Percentiles rank a stretch among this genome's conserved stretches.
These are phyloP conservation scores for Sinopyrophorus schimmeli DNA, from an alignment of 2,888 invertebrate genomes.

Conservation along the genomic window DNA sequence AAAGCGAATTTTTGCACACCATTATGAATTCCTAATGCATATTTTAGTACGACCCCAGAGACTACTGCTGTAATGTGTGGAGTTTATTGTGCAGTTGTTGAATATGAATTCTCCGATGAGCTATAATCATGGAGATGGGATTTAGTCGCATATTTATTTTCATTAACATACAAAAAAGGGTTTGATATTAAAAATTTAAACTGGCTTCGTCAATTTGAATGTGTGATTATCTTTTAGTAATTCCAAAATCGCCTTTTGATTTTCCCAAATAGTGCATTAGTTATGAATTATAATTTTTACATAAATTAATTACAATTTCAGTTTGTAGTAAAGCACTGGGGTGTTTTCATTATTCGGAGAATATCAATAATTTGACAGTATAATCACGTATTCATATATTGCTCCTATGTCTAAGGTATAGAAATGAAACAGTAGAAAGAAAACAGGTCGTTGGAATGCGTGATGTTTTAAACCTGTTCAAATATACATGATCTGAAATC, in stretches of 20 bases:
- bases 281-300: no score
- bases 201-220: no score
- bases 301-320: no score
- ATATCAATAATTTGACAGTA: conserved; percentile 24
- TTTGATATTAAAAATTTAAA: no score
- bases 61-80: conserved; percentile 9
- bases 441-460: conserved; percentile 30
- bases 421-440: conserved; percentile 17
- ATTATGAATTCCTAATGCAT: conserved; percentile 23
- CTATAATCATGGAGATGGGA: conserved; percentile 27
- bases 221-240: no score
- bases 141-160: conserved; percentile 27
- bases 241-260: no score
- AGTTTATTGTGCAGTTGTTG: conserved; percentile 21
- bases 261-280: no score
- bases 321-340: no score
- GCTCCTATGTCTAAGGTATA: conserved; percentile 30
- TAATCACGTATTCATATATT: conserved; percentile 29
- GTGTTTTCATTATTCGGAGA: no score
- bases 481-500: conserved; percentile 32
- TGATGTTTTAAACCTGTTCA: conserved; percentile 31
- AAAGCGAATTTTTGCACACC: conserved; percentile 24
- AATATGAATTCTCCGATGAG: conserved; percentile 24
- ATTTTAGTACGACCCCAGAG: conserved; percentile 23
- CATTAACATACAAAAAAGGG: conserved; percentile 11